Evolutionary conservation across 2,113 vertebrate species (phyloP).

Genomic region (Eupsittula cactorum): DNA sequence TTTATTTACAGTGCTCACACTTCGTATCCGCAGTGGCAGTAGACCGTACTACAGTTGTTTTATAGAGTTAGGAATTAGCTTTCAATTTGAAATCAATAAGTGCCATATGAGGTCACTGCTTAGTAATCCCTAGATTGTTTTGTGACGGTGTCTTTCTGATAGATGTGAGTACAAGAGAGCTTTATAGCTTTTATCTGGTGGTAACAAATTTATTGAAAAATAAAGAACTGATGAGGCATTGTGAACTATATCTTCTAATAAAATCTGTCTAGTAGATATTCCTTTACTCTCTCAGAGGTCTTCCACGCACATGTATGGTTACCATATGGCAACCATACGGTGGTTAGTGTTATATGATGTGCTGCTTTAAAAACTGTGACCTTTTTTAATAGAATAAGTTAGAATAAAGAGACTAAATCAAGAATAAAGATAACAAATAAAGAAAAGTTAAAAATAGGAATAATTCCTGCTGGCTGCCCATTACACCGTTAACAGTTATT

Average conservation of each 20-base stretch:
- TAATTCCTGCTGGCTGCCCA: background rate
- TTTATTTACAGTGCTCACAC: background rate
- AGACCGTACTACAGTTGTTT: background rate
- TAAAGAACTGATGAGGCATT: background rate
- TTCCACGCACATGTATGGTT: background rate
- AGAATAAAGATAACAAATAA: background rate
- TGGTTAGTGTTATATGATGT: background rate
- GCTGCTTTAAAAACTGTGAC: background rate
- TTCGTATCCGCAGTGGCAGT: background rate
- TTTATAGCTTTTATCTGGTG: background rate
- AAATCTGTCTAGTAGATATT: background rate
- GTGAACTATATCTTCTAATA: background rate
- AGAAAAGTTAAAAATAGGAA: background rate
- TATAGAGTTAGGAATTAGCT: background rate
- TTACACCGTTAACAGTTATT: background rate
- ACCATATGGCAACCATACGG: background rate
- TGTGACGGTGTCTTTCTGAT: background rate
- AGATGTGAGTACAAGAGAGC: background rate
- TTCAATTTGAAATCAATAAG: constrained; percentile 37
- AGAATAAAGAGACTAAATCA: background rate
- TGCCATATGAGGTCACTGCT: background rate
- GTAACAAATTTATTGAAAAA: constrained; percentile 11
- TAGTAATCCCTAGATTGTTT: background rate
- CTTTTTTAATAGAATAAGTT: background rate
- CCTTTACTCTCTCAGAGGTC: background rate